Percentiles rank a stretch among this genome's conserved stretches.
Evolutionary conservation across 92 coral and sea anemone species (phyloP).

Genomic region (Epizoanthus ramosus): DNA sequence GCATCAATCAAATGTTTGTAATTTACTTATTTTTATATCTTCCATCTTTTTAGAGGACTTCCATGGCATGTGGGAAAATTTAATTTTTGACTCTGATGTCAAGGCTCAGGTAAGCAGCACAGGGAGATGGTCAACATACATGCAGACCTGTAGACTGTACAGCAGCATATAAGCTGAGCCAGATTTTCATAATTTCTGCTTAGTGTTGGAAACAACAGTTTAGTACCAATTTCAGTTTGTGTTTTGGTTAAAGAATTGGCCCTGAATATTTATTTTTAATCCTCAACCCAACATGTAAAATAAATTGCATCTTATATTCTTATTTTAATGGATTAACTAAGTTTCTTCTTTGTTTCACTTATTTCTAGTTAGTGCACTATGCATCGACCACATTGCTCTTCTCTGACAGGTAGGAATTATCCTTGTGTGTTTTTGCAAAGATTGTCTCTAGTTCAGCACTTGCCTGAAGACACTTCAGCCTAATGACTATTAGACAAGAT

Average conservation of each 20-base stretch:
- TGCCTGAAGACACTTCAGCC: background rate
- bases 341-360: background rate
- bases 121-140: too few species aligned
- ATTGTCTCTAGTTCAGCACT: background rate
- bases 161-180: too few species aligned
- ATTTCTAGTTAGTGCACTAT: constrained; percentile 80
- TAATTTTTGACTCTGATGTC: constrained; percentile 90
- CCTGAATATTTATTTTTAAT: background rate
- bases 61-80: constrained; percentile 96
- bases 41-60: constrained; percentile 71
- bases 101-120: constrained; percentile 80
- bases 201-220: background rate
- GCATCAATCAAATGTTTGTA: background rate
- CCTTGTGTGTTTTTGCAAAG: too few species aligned
- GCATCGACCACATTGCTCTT: constrained; percentile 90
- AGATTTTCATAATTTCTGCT: background rate
- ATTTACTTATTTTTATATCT: background rate
- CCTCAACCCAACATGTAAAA: background rate
- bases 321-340: background rate
- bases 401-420: constrained; percentile 84
- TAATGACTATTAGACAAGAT: background rate
- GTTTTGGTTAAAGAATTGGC: background rate
- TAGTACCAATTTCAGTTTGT: background rate
- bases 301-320: background rate
- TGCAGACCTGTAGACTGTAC: background rate